Conservation (phyloP, 2,113 vertebrate genomes). For the Oreochromis tanganicae region DNA sequence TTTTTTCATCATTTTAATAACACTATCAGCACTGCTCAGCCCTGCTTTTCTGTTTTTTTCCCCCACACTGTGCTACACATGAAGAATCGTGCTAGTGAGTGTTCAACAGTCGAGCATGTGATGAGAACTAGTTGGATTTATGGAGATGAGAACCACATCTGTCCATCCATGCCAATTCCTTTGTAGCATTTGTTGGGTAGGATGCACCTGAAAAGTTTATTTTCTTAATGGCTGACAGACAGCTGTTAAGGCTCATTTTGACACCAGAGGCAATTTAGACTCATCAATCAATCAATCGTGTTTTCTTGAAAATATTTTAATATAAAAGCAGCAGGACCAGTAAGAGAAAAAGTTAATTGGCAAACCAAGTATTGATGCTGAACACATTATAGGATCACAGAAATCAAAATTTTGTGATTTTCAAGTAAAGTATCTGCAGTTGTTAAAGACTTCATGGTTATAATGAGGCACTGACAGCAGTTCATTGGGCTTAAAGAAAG, state of each 20-base stretch:
- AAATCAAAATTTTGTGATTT: neutral
- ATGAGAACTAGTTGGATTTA: neutral
- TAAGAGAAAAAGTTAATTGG: neutral
- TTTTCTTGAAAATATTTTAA: neutral
- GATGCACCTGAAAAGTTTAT: neutral
- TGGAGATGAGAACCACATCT: neutral
- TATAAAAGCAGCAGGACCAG: neutral
- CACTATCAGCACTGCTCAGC: neutral
- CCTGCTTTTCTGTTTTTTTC: neutral
- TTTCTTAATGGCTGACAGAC: neutral
- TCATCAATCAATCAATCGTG: neutral
- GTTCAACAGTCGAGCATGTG: neutral
- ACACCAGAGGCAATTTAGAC: neutral
- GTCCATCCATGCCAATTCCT: neutral
- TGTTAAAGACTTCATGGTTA: neutral
- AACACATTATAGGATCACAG: neutral
- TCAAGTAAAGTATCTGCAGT: neutral
- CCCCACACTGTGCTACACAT: neutral
- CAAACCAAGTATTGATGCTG: neutral
- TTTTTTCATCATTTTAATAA: neutral
- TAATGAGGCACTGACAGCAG: neutral
- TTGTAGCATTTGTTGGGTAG: neutral
- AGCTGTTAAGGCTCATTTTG: neutral
- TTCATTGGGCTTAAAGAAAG: neutral
- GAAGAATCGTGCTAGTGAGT: neutral